Conservation (phyloP, 2,888 invertebrate species). For the Cheiracanthium punctorium region DNA sequence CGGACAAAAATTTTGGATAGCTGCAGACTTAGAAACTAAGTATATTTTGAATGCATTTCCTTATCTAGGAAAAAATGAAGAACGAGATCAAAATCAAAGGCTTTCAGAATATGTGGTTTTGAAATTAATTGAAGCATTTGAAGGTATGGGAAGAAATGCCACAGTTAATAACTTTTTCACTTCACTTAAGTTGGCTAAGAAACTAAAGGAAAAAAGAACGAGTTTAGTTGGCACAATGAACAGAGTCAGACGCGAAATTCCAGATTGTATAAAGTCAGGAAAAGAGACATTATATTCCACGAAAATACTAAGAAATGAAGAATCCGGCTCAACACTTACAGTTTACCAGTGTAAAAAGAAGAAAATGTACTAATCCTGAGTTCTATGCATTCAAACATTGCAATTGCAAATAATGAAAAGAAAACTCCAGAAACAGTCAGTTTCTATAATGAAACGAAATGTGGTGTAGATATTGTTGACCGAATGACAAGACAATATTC, state of each 20-base stretch:
- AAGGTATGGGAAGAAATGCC: neutral
- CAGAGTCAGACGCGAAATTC: no score
- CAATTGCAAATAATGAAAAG: neutral
- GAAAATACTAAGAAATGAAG: neutral
- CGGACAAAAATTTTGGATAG: no score
- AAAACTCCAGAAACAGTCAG: constrained; percentile 4
- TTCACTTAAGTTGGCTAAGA: neutral
- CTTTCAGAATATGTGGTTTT: neutral
- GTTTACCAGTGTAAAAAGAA: neutral
- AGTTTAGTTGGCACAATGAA: neutral
- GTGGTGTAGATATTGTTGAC: neutral
- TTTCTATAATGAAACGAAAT: neutral
- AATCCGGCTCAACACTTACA: constrained; percentile 3
- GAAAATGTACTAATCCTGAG: neutral
- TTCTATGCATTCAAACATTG: neutral
- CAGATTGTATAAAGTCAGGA: neutral
- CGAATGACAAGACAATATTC: neutral
- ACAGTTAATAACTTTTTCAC: neutral
- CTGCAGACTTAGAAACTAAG: no score
- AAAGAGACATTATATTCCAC: no score
- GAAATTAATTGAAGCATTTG: neutral
- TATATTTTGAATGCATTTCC: no score
- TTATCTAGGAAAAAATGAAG: no score
- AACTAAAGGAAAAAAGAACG: neutral
- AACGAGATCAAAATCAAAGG: no score